Evolutionary conservation across 2,113 vertebrate species (phyloP).

Genomic region (Hippopotamus amphibius): DNA sequence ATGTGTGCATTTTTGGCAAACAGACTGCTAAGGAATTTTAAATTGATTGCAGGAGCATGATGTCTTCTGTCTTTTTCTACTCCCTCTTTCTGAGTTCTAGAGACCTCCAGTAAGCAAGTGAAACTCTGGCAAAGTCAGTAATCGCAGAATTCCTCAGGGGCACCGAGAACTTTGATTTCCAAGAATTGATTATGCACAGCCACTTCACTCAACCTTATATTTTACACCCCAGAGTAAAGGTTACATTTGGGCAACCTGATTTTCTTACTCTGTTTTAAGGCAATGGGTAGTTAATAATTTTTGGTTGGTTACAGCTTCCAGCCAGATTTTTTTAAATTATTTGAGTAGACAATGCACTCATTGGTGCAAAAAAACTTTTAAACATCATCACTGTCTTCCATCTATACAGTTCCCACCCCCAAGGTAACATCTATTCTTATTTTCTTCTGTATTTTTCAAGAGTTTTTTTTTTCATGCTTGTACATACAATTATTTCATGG

Average conservation of each 20-base stretch:
- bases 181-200: background rate
- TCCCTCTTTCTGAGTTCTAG: background rate
- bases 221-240: background rate
- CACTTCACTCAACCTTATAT: background rate
- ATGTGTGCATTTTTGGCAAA: background rate
- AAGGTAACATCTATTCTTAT: background rate
- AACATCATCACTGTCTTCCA: background rate
- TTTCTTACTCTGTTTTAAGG: background rate
- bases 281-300: background rate
- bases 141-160: background rate
- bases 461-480: background rate
- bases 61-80: background rate
- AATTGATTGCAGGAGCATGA: background rate
- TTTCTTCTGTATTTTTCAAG: background rate
- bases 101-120: background rate
- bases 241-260: background rate
- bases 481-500: background rate
- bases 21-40: background rate
- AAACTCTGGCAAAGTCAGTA: background rate
- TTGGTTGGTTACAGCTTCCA: background rate
- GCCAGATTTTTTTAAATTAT: background rate
- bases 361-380: background rate
- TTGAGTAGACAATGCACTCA: background rate
- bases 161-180: background rate
- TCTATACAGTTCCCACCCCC: background rate